Base-by-base conservation (phyloP, 2,797 vertebrate genomes). In the Myioborus melanocephalus region DNA sequence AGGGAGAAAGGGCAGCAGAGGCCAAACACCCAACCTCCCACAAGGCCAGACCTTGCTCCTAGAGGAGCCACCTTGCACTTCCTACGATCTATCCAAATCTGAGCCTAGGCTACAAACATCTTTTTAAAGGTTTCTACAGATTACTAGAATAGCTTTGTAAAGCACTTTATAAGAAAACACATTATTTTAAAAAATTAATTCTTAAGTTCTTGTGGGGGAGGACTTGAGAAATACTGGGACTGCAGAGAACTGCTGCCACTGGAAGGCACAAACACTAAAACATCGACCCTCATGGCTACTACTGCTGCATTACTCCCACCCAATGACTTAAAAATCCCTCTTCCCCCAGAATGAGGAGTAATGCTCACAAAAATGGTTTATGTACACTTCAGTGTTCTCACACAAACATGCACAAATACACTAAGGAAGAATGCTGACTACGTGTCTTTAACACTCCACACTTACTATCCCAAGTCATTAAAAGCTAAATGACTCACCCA, bases 351-450 rank as follows among this genome's bases (percentile, higher is more conserved):
- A 49, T 0, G 2, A 53, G 20, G 12, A 28, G 27, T n/a, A 30
- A 52, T 0, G 14, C 23, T 66, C 55, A 12, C 2, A 47, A 14
- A 34, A 75, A n/a, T 4, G 7, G 20, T n/a, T 60, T 17, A 71
- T 9, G 23, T 57, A 6, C 16, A 28, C 20, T 14, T 37, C 34
- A 5, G 0, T 2, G 6, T 8, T 46, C 78, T 69, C 53, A 9
- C 5, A 35, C 0, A 0, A 7, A 1, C 6, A 7, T 2, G 12
- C 43, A 20, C 9, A 52, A 19, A 37, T 27, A 35, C 49, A 11
- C 49, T 19, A 7, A 23, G 10, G 3, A 79, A 57, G 10, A 8
- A 43, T 1, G 16, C 21, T 2, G 8, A 41, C 35, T 22, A 28
- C 28, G n/a, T 15, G 18, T 26, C 43, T 50, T 39, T 21, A n/a